A percentile compares a stretch with the other conserved stretches of the same genome.
These are phyloP conservation scores for Athalia circularis DNA, from an alignment of 2,888 invertebrate genomes.

Conservation along the genomic window DNA sequence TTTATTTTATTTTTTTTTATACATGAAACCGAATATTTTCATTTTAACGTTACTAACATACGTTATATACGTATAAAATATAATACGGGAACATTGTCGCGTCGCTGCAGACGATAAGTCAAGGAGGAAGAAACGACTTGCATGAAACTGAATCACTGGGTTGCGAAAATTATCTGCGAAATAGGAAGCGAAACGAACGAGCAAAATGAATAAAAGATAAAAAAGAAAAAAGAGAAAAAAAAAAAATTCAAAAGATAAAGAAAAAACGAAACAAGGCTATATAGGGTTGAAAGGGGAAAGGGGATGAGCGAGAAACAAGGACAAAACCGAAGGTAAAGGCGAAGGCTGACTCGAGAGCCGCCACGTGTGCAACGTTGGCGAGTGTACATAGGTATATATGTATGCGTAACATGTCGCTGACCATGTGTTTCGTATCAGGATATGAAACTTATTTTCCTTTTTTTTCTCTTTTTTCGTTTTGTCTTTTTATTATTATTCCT, in stretches of 20 bases:
- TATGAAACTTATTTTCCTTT: too few species aligned
- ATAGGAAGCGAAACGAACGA: slow-evolving; percentile 9
- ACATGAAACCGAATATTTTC: too few species aligned
- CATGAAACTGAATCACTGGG: slow-evolving; percentile 2
- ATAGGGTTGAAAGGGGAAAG: neutral
- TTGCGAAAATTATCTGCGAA: slow-evolving; percentile 33
- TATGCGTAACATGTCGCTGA: neutral
- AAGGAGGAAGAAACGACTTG: neutral
- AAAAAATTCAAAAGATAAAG: too few species aligned
- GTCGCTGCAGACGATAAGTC: neutral
- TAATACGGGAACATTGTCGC: neutral
- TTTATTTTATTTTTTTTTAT: too few species aligned
- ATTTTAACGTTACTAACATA: too few species aligned
- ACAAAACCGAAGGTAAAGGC: neutral
- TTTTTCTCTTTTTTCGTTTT: too few species aligned
- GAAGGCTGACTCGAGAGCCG: neutral
- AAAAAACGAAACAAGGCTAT: too few species aligned
- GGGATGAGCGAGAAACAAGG: neutral
- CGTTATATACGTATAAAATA: neutral
- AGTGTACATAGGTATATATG: neutral
- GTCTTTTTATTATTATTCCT: too few species aligned
- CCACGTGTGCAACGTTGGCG: slow-evolving; percentile 5
- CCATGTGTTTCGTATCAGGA: slow-evolving; percentile 7
- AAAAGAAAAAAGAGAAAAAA: too few species aligned
- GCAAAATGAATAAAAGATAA: neutral